Evolutionary conservation across 2,888 invertebrate genomes (phyloP).

Genomic region (Sthenelais limicola): DNA sequence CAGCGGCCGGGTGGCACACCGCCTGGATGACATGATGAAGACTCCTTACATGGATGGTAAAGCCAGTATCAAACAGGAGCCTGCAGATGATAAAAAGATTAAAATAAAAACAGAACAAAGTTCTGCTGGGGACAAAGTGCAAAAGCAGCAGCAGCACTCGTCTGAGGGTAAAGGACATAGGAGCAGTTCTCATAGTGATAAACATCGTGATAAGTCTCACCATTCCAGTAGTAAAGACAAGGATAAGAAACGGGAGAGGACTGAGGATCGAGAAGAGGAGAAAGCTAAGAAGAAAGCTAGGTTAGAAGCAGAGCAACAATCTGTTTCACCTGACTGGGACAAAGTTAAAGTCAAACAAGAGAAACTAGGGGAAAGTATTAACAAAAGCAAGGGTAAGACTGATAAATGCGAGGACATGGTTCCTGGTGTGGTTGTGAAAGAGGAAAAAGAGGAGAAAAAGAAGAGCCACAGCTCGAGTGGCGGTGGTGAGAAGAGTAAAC

Average conservation of each 20-base stretch:
- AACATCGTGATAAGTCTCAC: background rate
- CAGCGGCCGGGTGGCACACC: slow-evolving; percentile 22
- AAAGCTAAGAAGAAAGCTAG: slow-evolving; percentile 9
- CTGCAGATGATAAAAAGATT: too few relatives aligned
- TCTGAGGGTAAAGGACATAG: background rate
- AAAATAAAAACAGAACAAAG: too few relatives aligned
- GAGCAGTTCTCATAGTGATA: background rate
- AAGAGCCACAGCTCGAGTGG: too few relatives aligned
- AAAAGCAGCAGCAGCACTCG: background rate
- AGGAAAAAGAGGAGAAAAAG: background rate
- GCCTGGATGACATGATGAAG: slow-evolving; percentile 13
- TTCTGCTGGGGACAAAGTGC: too few relatives aligned
- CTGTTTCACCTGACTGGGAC: background rate
- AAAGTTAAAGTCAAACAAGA: background rate
- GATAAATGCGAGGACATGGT: background rate
- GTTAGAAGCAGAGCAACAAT: background rate
- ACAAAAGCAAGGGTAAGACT: background rate
- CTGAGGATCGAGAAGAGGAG: background rate
- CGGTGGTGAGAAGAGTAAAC: too few relatives aligned
- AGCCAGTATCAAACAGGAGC: background rate
- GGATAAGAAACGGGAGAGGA: background rate
- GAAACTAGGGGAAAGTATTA: background rate
- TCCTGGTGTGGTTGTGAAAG: background rate
- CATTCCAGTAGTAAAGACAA: background rate
- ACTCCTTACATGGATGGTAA: slow-evolving; percentile 26